Evolutionary conservation across 2,113 vertebrate genomes (phyloP).

Genomic region (Castor canadensis): DNA sequence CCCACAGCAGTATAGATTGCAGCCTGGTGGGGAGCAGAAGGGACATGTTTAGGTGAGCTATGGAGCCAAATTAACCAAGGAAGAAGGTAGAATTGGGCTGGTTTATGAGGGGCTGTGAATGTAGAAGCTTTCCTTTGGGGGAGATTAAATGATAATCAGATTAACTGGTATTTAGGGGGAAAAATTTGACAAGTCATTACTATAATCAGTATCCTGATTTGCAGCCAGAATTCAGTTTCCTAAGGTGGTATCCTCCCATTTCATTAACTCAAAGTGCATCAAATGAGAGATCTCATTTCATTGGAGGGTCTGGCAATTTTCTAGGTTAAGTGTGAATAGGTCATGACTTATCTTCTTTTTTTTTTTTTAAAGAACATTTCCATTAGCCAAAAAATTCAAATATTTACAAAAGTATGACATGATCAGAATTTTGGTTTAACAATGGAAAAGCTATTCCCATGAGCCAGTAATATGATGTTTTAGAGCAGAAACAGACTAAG

Average conservation of each 20-base stretch:
- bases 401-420: background rate
- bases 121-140: background rate
- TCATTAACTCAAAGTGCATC: background rate
- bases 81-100: background rate
- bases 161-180: constrained; percentile 40
- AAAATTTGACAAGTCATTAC: background rate
- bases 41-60: fast-evolving
- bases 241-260: background rate
- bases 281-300: background rate
- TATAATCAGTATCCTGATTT: constrained; percentile 50
- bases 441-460: background rate
- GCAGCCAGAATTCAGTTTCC: constrained; percentile 15
- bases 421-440: background rate
- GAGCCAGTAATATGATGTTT: background rate
- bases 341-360: background rate
- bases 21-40: no score
- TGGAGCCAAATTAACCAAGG: background rate
- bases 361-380: background rate
- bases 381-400: background rate
- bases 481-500: background rate
- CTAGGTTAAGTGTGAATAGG: background rate
- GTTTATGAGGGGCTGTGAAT: background rate
- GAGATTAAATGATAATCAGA: constrained; percentile 54
- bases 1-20: fast-evolving
- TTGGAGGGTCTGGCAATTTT: background rate